Evolutionary conservation across 2,888 invertebrate genomes (phyloP), one percentile per base, ranked within the genome.

Genomic region (Tromatobia lineatoria): DNA sequence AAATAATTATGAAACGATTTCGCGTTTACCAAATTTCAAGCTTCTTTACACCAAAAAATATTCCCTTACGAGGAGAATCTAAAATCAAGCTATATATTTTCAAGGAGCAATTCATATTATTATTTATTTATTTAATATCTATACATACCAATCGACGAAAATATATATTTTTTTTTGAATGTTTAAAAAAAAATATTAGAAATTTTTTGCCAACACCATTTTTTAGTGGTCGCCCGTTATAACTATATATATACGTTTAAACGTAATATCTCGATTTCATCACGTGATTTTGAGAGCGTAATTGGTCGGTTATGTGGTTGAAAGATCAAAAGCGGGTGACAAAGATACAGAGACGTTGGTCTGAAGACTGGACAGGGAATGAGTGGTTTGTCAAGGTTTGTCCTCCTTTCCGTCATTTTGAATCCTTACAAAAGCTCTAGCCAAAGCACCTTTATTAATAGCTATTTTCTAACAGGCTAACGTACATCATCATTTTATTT

Each of bases 401-500:
- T 23, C 13, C 20, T 75, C 50, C 20, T 64, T 75, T 50, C 52
- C 20, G 34, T 57, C 42, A 18, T n/a, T 75, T 75, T 75, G 23
- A 64, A 50, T 75, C 38, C 64, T 18, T n/a, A 18, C 50, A 52
- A 64, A 61, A 23, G n/a, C 29, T 15, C 47, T 23, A 38, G 75
- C 75, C 52, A 75, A 76, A 81, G 83, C 86, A 81, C 83, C 74
- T 86, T 88, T 90, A 90, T 90, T 90, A 90, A 90, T 90, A 90
- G 82, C 57, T 45, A 64, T 76, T 54, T 69, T 61, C 70, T 54
- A 64, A 71, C 61, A 38, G 38, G 25, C 67, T 23, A 64, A 76
- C 70, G 52, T 57, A 67, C 85, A 86, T 88, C 86, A 86, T 87
- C 76, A 85, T 89, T 88, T 89, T 87, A 88, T 89, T 89, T 90